These are phyloP conservation scores for Pitangus sulphuratus DNA, from an alignment of 2,797 vertebrate species.

Conservation along the genomic window DNA sequence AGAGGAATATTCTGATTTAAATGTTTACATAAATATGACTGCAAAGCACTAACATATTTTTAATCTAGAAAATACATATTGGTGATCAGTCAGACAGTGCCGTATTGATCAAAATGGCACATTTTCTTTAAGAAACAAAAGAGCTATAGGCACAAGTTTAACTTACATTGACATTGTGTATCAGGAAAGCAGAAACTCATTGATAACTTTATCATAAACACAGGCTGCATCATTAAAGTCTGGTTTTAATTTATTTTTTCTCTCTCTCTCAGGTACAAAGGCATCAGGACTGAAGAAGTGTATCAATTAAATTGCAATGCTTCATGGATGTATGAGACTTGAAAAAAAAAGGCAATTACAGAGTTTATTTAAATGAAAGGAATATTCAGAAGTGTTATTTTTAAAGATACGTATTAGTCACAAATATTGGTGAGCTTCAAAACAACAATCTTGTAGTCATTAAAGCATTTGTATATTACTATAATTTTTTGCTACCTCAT, in stretches of 20 bases:
- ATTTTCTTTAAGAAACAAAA: neutral
- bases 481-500: constrained; percentile 25
- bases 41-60: neutral
- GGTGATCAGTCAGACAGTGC: neutral
- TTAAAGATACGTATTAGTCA: neutral
- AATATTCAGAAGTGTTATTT: neutral
- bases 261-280: constrained; percentile 27
- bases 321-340: neutral
- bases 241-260: neutral
- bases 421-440: neutral
- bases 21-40: neutral
- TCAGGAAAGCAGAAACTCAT: neutral
- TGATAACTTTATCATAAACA: neutral
- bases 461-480: neutral
- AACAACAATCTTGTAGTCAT: neutral
- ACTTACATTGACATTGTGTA: neutral
- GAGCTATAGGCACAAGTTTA: neutral
- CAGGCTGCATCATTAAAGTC: neutral
- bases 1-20: neutral
- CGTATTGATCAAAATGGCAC: neutral
- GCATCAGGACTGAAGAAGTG: constrained; percentile 1
- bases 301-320: neutral
- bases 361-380: constrained; percentile 1
- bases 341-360: neutral
- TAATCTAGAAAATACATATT: neutral